Conservation (phyloP, 2,797 vertebrate species). For the Chromis chromis region DNA sequence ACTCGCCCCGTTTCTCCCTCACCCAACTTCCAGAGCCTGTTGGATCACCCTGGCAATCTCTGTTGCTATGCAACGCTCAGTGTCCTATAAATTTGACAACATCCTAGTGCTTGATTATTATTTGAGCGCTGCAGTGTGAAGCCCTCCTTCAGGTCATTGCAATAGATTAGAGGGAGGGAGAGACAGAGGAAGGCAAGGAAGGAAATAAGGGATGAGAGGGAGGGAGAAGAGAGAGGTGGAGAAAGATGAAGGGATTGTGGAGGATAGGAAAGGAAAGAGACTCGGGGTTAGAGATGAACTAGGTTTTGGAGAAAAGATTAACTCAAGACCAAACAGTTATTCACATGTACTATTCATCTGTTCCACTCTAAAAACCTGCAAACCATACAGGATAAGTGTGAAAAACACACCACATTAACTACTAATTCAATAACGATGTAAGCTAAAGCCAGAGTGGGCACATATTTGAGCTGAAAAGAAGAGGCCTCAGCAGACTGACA, state of each 20-base stretch:
- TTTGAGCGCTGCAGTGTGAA: slow-evolving; percentile 81
- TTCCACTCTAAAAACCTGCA: slow-evolving; percentile 49
- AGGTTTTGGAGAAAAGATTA: slow-evolving; percentile 54
- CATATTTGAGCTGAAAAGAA: slow-evolving; percentile 48
- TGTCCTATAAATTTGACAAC: slow-evolving; percentile 87
- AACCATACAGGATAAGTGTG: slow-evolving; percentile 31
- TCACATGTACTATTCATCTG: slow-evolving; percentile 45
- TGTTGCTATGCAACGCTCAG: slow-evolving; percentile 85
- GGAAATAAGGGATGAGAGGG: slow-evolving; percentile 52
- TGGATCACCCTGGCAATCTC: slow-evolving; percentile 81
- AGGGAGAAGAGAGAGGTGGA: slow-evolving; percentile 38
- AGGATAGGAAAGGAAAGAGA: slow-evolving; percentile 29
- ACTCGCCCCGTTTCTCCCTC: slow-evolving; percentile 66
- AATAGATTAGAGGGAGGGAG: slow-evolving; percentile 74
- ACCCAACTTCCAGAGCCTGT: slow-evolving; percentile 74
- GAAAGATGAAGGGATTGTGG: slow-evolving; percentile 49
- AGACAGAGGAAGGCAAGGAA: slow-evolving; percentile 57
- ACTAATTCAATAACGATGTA: slow-evolving; percentile 50
- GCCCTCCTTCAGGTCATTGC: slow-evolving; percentile 81
- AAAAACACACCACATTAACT: slow-evolving; percentile 53
- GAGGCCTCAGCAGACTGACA: slow-evolving; percentile 56
- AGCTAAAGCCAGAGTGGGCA: slow-evolving; percentile 48
- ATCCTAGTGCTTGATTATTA: slow-evolving; percentile 85
- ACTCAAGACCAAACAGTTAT: slow-evolving; percentile 42
- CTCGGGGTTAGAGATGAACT: slow-evolving; percentile 48